Conservation (phyloP, 2,888 invertebrate genomes). For the Heliconius charithonia region DNA sequence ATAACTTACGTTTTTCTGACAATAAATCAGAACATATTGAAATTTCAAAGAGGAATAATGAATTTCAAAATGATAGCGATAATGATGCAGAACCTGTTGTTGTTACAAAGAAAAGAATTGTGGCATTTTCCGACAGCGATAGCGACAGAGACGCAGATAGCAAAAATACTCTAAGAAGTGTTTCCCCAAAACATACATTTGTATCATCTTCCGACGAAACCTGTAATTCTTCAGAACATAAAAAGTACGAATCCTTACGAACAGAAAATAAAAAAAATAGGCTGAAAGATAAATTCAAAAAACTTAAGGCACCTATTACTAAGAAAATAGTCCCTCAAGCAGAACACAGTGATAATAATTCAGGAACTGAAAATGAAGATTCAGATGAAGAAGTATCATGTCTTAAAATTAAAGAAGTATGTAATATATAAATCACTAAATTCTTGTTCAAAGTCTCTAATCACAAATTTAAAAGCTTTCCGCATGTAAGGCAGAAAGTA, state of each 20-base stretch:
- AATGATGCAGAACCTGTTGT: conserved; percentile 44
- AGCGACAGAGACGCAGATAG: conserved; percentile 57
- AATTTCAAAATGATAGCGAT: conserved; percentile 45
- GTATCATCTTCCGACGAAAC: conserved; percentile 34
- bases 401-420: conserved; percentile 65
- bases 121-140: conserved; percentile 63
- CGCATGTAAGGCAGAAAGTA: background rate
- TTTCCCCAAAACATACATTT: conserved; percentile 6
- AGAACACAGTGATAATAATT: background rate
- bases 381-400: conserved; percentile 44
- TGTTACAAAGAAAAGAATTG: conserved; percentile 55
- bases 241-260: conserved; percentile 57
- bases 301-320: conserved; percentile 45
- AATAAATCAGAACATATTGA: background rate
- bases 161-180: conserved; percentile 34
- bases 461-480: too few species aligned
- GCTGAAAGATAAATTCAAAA: conserved; percentile 69
- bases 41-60: conserved; percentile 44
- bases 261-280: conserved; percentile 66
- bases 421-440: conserved; percentile 20
- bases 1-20: background rate
- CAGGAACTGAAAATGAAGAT: conserved; percentile 24
- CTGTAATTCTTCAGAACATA: conserved; percentile 47
- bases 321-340: conserved; percentile 13
- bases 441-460: background rate